Base-by-base conservation (phyloP, 2,888 invertebrate genomes). In the Caenorhabditis zanzibari region DNA sequence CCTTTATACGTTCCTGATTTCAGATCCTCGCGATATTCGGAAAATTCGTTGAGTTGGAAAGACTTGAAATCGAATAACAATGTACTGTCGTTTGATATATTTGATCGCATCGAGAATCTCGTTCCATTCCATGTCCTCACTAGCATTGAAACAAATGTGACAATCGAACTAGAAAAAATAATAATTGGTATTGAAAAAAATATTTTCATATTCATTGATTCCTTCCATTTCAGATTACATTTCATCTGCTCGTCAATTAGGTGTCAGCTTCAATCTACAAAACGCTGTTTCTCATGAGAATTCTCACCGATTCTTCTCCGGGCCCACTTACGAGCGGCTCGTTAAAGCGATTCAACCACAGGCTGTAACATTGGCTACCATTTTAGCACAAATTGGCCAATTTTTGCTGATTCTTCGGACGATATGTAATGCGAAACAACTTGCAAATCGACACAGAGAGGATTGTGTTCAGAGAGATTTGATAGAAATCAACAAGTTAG, bases 1-100 rank as follows among this genome's bases (percentile, higher is more conserved):
- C n/a, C n/a, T 26, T 4, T 26, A 6, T 6, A 16, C 0, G 32
- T 22, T 64, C 3, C 0, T 3, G n/a, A 22, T 66, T 85, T 24
- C 72, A 85, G 85, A 69, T 56, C 63, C 1, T 59, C 74, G 24
- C 68, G 82, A 9, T 87, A 84, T 52, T 71, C 59, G 4, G 73
- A 79, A 19, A 75, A 63, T 47, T 38, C 79, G 6, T 61, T 85
- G 73, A 72, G 80, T 12, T 87, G 85, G 85, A 83, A 75, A 38
- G 87, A 87, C 52, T 26, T 80, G 63, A 81, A 81, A 49, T 47
- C 26, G 59, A 38, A 24, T 44, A 77, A 77, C 24, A 64, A n/a
- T 10, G 32, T 72, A 0, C 38, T 82, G 35, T 59, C 68, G 14
- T 77, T 66, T 44, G 68, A 77, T 44, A 10, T 56, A 1, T 66